phyloP scores from a whole-genome alignment of 2,113 vertebrate genomes.

The Hippopotamus amphibius region DNA sequence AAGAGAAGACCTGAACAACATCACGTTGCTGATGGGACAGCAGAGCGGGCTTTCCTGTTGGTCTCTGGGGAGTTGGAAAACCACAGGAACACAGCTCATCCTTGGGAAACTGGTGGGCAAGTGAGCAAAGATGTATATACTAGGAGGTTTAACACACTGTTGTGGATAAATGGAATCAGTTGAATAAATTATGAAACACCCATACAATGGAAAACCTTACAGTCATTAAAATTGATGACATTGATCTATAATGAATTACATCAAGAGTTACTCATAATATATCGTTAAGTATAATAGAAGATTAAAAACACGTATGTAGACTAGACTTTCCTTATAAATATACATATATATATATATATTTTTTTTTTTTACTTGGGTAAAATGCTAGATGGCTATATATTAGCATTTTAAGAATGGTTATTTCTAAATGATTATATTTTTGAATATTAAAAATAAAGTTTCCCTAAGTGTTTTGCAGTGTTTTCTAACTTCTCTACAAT shows the following conservation, averaged over 20 bases:
- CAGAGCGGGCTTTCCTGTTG: neutral
- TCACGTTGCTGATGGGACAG: neutral
- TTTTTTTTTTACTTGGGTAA: conserved; percentile 16
- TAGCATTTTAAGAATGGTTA: neutral
- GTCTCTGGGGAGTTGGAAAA: neutral
- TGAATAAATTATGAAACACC: conserved; percentile 4
- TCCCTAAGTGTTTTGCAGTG: neutral
- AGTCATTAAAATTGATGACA: conserved; percentile 48
- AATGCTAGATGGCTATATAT: neutral
- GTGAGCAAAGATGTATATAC: neutral
- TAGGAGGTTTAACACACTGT: neutral
- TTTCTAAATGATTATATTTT: conserved; percentile 19
- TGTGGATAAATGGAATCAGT: neutral
- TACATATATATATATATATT: neutral
- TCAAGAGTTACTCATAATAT: neutral
- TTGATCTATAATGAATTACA: neutral
- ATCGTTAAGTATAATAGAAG: conserved; percentile 35
- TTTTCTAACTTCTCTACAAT: conserved; percentile 52
- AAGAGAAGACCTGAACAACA: neutral
- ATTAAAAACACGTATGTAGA: neutral
- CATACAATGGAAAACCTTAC: neutral
- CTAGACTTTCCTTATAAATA: neutral
- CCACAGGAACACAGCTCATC: neutral
- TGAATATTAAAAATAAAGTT: neutral
- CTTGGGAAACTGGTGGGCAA: neutral